Percentiles rank a stretch among this genome's conserved stretches.
phyloP scores from a whole-genome alignment of 2,888 invertebrate genomes.

The Mimas tiliae region DNA sequence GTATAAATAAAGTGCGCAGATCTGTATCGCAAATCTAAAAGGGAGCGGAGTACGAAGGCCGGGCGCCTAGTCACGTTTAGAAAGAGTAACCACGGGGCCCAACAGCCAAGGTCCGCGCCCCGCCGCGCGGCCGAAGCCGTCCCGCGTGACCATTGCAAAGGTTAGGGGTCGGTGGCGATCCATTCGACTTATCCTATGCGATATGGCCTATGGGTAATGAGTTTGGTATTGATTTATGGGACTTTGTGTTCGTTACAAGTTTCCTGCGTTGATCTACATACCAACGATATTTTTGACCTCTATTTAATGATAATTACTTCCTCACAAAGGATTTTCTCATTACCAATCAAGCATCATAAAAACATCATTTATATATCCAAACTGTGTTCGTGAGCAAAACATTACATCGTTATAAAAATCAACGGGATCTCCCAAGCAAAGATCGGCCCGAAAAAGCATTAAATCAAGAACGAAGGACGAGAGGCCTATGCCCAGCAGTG shows the following conservation, averaged over 20 bases:
- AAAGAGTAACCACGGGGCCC: conserved; percentile 47
- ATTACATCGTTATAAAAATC: no score
- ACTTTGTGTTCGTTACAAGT: not conserved
- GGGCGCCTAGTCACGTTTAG: conserved; percentile 72
- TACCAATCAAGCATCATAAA: no score
- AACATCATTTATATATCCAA: no score
- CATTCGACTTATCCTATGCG: conserved; percentile 8
- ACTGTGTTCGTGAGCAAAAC: no score
- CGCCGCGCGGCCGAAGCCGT: no score
- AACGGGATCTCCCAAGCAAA: no score
- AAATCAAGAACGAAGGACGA: no score
- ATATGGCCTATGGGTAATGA: conserved; percentile 18
- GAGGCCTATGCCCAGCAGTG: no score
- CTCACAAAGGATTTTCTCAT: not conserved
- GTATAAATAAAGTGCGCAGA: conserved; percentile 55
- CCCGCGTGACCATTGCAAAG: conserved; percentile 17
- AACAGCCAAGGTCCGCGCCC: conserved; percentile 22
- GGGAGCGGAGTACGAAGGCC: conserved; percentile 78
- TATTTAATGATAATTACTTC: not conserved
- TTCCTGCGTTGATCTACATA: not conserved
- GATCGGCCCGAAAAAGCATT: no score
- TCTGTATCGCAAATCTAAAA: conserved; percentile 67
- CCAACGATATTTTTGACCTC: not conserved
- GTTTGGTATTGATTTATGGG: conserved; percentile 14
- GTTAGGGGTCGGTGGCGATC: conserved; percentile 14